Percentiles rank a stretch among this genome's conserved stretches.
Evolutionary conservation across 2,888 invertebrate genomes (phyloP).

Genomic region (Phaonia tiefii): DNA sequence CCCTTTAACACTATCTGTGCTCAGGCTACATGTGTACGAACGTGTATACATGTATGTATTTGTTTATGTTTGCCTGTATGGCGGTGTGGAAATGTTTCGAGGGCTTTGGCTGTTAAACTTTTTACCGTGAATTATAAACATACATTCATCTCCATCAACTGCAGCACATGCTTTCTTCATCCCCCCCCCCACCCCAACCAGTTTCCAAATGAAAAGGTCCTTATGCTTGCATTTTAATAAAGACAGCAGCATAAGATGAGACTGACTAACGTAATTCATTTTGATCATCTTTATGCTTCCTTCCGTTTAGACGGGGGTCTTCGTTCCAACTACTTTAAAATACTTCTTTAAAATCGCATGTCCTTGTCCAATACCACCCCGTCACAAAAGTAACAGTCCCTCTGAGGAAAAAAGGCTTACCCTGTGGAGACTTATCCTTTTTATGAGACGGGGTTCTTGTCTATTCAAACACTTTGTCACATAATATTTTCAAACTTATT

Average conservation of each 20-base stretch:
- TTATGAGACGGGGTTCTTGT: too few species aligned
- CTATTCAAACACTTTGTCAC: conserved; percentile 51
- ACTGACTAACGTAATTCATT: conserved; percentile 15
- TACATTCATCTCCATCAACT: conserved; percentile 71
- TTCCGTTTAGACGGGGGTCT: conserved; percentile 53
- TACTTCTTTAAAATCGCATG: background rate
- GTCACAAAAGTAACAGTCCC: too few species aligned
- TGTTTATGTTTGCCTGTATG: background rate
- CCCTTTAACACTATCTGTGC: conserved; percentile 34
- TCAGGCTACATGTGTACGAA: background rate
- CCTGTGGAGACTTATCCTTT: too few species aligned
- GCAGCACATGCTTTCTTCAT: conserved; percentile 68
- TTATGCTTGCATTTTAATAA: conserved; percentile 5
- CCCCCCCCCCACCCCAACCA: background rate
- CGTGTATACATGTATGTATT: too few species aligned
- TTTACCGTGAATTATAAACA: conserved; percentile 70
- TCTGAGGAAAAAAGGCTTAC: too few species aligned
- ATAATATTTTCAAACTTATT: conserved; percentile 73
- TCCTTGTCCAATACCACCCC: conserved; percentile 14
- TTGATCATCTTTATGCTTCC: conserved; percentile 59
- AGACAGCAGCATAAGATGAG: conserved; percentile 18
- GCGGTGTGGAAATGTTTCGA: conserved; percentile 29
- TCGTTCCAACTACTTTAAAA: conserved; percentile 42
- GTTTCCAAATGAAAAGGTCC: background rate
- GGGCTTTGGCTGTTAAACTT: conserved; percentile 62